Evolutionary conservation across 2,113 vertebrate genomes (phyloP).

Genomic region (Riparia riparia): DNA sequence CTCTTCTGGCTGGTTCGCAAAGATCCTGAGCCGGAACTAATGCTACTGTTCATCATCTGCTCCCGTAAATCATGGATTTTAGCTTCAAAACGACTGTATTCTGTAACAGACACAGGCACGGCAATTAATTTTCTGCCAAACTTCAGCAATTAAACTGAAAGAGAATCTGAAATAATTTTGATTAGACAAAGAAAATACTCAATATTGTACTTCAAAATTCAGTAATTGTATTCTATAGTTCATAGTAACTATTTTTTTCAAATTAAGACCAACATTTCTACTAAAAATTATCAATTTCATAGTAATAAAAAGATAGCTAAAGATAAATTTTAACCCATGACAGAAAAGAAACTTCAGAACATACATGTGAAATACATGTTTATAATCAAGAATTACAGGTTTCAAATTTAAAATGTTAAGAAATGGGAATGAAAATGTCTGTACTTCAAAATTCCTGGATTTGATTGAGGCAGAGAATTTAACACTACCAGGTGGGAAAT

Average conservation of each 20-base stretch:
- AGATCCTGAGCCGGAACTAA: conserved; percentile 95
- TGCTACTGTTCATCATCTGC: conserved; percentile 99
- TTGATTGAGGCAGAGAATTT: background rate
- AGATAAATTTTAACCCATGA: background rate
- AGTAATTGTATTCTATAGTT: background rate
- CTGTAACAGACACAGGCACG: conserved; percentile 54
- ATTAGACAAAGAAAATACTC: background rate
- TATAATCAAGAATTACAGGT: background rate
- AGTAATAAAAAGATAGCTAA: background rate
- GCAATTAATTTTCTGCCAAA: background rate
- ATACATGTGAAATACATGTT: background rate
- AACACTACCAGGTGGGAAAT: background rate
- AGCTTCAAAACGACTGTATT: conserved; percentile 95
- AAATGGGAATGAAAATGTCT: background rate
- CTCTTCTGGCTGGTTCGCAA: conserved; percentile 95
- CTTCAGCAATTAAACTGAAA: background rate
- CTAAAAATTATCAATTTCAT: background rate
- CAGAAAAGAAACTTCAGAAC: background rate
- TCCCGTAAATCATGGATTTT: conserved; percentile 97
- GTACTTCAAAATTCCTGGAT: background rate
- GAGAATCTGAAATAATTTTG: background rate
- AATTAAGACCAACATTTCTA: background rate
- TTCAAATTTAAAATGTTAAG: background rate
- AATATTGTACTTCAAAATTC: background rate
- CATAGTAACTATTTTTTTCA: background rate